These are phyloP conservation scores for Thaleichthys pacificus DNA, from an alignment of 2,797 vertebrate genomes.

Conservation along the genomic window DNA sequence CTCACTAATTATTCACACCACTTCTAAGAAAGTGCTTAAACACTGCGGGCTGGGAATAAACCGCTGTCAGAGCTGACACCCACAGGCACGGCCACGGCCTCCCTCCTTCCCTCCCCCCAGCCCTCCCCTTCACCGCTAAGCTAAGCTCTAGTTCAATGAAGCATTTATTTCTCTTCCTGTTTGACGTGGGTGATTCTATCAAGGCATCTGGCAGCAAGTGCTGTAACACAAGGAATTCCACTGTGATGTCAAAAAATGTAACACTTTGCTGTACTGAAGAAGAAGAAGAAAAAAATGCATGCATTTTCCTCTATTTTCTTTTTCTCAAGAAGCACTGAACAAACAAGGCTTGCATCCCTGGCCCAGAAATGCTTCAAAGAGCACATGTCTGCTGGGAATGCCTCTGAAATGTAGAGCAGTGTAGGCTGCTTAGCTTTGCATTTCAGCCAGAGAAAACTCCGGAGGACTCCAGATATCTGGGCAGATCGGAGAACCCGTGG, in stretches of 20 bases:
- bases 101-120: constrained; percentile 42
- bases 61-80: constrained; percentile 55
- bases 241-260: constrained; percentile 79
- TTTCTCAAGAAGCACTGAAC: constrained; percentile 70
- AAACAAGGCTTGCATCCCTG: constrained; percentile 80
- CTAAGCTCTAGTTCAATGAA: constrained; percentile 73
- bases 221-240: constrained; percentile 74
- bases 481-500: constrained; percentile 53
- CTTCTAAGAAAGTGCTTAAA: constrained; percentile 59
- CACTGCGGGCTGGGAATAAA: constrained; percentile 54
- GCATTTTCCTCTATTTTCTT: constrained; percentile 52
- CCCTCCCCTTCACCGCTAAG: constrained; percentile 51
- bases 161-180: constrained; percentile 78
- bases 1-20: constrained; percentile 66
- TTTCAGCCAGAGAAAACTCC: constrained; percentile 73
- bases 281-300: constrained; percentile 69
- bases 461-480: constrained; percentile 64
- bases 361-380: constrained; percentile 83
- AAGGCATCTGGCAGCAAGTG: constrained; percentile 71
- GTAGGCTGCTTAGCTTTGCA: constrained; percentile 80
- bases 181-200: constrained; percentile 78
- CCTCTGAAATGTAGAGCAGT: constrained; percentile 78
- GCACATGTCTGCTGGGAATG: constrained; percentile 78
- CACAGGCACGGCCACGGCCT: constrained; percentile 45
- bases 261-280: constrained; percentile 64